These are phyloP conservation scores for Pyrochroa serraticornis DNA, from an alignment of 2,888 invertebrate genomes.

Conservation along the genomic window DNA sequence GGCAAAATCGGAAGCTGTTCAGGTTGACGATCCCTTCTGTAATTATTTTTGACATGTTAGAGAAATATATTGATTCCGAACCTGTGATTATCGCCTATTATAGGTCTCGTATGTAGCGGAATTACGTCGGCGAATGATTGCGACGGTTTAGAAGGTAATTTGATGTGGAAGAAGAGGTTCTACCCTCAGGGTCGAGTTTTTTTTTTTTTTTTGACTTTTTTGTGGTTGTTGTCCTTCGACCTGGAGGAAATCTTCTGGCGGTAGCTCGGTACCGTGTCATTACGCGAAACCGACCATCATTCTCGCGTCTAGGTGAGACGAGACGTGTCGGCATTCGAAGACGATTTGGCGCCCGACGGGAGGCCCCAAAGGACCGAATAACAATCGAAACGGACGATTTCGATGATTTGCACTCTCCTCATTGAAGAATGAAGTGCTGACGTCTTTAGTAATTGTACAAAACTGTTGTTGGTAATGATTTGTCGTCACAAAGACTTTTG, in stretches of 20 bases:
- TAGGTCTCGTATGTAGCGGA: constrained; percentile 45
- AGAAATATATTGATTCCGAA: constrained; percentile 48
- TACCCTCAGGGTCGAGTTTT: too few species aligned
- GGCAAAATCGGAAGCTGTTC: constrained; percentile 44
- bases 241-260: constrained; percentile 6
- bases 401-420: too few species aligned
- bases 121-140: constrained; percentile 36
- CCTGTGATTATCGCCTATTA: constrained; percentile 49
- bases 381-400: too few species aligned
- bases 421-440: too few species aligned
- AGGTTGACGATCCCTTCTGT: constrained; percentile 45
- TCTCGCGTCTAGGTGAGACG: not conserved
- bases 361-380: not conserved
- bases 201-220: not conserved
- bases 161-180: not conserved
- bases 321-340: too few species aligned
- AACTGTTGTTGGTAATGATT: not conserved
- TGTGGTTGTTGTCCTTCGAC: not conserved
- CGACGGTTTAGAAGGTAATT: constrained; percentile 22
- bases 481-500: too few species aligned
- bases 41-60: constrained; percentile 50
- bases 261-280: constrained; percentile 5
- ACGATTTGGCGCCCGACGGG: constrained; percentile 10
- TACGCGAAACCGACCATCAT: constrained; percentile 6
- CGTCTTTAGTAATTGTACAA: too few species aligned